phyloP scores from a whole-genome alignment of 2,888 invertebrate genomes.

The Deladenus siricidicola region DNA sequence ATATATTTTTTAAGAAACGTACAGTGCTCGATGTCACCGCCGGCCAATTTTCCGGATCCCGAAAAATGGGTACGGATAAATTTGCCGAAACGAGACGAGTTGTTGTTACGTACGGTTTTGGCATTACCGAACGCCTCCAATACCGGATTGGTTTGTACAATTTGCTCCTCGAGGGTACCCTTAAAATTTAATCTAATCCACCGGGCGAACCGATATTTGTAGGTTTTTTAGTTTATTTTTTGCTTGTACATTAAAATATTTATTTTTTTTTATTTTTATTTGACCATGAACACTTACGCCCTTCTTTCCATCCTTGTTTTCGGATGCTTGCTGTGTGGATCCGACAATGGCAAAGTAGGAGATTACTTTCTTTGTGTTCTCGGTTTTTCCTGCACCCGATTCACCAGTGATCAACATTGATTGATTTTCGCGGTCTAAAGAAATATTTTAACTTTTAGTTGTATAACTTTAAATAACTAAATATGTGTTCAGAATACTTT shows the following conservation, averaged over 20 bases:
- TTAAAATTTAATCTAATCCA: slow-evolving; percentile 2
- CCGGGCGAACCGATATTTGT: too few species aligned
- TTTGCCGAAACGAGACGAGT: slow-evolving; percentile 99
- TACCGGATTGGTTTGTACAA: slow-evolving; percentile 98
- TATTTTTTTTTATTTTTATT: too few species aligned
- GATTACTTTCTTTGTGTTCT: slow-evolving; percentile 88
- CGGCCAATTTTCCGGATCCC: slow-evolving; percentile 95
- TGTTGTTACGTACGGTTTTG: slow-evolving; percentile 99
- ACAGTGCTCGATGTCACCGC: slow-evolving; percentile 99
- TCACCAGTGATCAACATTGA: slow-evolving; percentile 94
- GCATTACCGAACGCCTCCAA: slow-evolving; percentile 65
- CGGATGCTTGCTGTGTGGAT: slow-evolving; percentile 56
- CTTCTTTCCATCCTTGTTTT: slow-evolving; percentile 34
- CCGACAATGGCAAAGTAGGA: slow-evolving; percentile 81
- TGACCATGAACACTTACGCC: slow-evolving; percentile 32
- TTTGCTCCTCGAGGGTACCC: slow-evolving; percentile 96
- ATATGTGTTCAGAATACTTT: too few species aligned
- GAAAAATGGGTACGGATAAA: slow-evolving; percentile 99
- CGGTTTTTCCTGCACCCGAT: slow-evolving; percentile 99
- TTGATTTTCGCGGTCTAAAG: slow-evolving; percentile 58
- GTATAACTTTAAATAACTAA: not conserved
- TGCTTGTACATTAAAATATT: too few species aligned
- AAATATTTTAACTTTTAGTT: not conserved
- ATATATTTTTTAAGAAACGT: slow-evolving; percentile 60
- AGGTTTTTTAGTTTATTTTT: too few species aligned